Evolutionary conservation across 2,113 vertebrate genomes (phyloP).

Genomic region (Heterocephalus glaber): DNA sequence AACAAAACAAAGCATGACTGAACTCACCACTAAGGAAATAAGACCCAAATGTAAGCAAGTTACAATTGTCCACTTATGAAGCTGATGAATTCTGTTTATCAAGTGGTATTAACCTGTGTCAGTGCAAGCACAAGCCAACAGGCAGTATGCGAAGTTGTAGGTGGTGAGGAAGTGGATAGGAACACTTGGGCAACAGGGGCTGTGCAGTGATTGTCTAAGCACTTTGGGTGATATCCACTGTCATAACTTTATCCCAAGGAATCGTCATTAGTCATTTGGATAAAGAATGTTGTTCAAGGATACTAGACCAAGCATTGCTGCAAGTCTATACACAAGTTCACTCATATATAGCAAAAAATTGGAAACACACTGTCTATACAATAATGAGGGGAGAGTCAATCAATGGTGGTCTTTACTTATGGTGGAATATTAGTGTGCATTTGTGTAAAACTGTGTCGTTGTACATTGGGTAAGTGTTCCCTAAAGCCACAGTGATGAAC

Average conservation of each 20-base stretch:
- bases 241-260: background rate
- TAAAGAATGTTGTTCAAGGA: background rate
- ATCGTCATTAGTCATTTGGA: background rate
- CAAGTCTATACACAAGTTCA: background rate
- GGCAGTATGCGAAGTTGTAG: background rate
- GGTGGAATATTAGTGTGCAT: background rate
- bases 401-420: background rate
- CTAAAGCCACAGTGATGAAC: background rate
- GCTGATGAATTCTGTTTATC: background rate
- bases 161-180: accelerated
- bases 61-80: background rate
- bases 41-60: background rate
- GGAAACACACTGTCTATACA: background rate
- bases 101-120: background rate
- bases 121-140: background rate
- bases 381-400: background rate
- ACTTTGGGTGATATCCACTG: background rate
- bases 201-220: background rate
- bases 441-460: background rate
- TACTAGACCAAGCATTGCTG: background rate
- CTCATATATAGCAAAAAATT: background rate
- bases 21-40: background rate
- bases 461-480: background rate
- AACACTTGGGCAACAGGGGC: background rate
- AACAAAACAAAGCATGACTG: background rate